Base-by-base conservation (phyloP, 92 coral and sea anemone species). In the Palythoa heliodiscus region DNA sequence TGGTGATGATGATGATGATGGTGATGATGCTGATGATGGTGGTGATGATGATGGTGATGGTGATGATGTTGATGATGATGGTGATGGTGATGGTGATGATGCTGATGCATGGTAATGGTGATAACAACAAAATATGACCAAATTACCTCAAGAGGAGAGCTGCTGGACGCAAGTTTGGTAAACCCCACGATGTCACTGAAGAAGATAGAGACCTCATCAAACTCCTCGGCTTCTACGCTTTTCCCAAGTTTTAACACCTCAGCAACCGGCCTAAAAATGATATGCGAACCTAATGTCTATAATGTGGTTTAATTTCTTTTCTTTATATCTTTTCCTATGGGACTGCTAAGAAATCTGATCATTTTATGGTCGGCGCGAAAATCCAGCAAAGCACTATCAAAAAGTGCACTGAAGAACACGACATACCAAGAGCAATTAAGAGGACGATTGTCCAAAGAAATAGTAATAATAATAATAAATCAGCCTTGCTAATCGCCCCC, bases 181-280 rank as follows among this genome's bases (percentile, higher is more conserved):
- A 92, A 92, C 14, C 92, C 95, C 6, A 92, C 95, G 53, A 92
- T 87, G 55, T 92, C 95, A 58, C 92, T 89, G 53, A 92, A 92
- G 87, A 92, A 92, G 57, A 92, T 89, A 13, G 95, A 87, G 12
- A 92, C 95, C 78, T 92, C 93, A 24, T 92, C 92, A 57, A 89
- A 92, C 69, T 92, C 95, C 77, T 89, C 91, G 3, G 95, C 92
- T 74, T 89, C 90, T 29, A 92, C 92, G 23, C 86, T 78, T 29
- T 73, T 89, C 63, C 82, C 86, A 19, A 83, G 83, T 82, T 92
- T 92, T 39, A 92, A 70, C 64, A 89, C 92, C 57, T 92, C 95
- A 5, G 95, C 92, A 16, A 92, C 90, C 52, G 90, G 88, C 72
- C 95, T 92, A 63, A 37, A 68, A 67, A 43, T 43, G 50, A 43